Conservation (phyloP, 37 sponge, comb jelly and placozoan genomes). For the Oopsacas minuta region DNA sequence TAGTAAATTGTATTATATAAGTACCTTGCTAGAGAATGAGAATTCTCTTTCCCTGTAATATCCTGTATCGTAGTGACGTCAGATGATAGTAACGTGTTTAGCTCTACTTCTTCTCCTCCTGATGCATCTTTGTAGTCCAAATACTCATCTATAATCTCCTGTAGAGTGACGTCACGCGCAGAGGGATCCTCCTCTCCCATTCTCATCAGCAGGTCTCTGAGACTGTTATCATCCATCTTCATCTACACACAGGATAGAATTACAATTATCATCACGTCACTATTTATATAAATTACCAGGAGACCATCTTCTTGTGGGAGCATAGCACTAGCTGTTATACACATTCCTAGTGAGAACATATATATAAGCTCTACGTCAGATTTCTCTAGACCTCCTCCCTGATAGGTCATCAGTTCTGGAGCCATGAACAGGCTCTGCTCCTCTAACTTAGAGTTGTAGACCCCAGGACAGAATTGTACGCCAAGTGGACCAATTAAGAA, state of each 20-base stretch:
- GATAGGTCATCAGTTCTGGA: not conserved
- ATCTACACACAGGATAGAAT: not conserved
- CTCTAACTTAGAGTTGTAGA: not conserved
- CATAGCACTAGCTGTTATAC: not conserved
- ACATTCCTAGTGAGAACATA: not conserved
- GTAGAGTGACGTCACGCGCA: not conserved
- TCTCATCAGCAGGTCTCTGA: not conserved
- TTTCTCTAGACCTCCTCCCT: not conserved
- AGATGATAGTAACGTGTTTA: not conserved
- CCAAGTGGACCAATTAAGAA: constrained; percentile 32
- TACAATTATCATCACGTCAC: not conserved
- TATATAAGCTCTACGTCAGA: not conserved
- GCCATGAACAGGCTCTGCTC: constrained; percentile 3
- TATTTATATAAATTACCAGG: not conserved
- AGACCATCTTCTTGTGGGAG: not conserved
- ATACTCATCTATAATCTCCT: not conserved
- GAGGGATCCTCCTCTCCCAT: constrained; percentile 12
- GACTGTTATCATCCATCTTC: not conserved
- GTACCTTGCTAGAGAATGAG: not conserved
- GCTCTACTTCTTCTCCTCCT: not conserved
- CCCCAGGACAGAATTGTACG: constrained; percentile 26
- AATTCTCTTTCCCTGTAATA: not conserved
- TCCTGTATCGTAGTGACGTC: not conserved
- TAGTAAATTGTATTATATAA: not conserved
- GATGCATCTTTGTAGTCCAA: too few relatives aligned